phyloP scores from a whole-genome alignment of 2,797 vertebrate species.

The Gephyroberyx darwinii region DNA sequence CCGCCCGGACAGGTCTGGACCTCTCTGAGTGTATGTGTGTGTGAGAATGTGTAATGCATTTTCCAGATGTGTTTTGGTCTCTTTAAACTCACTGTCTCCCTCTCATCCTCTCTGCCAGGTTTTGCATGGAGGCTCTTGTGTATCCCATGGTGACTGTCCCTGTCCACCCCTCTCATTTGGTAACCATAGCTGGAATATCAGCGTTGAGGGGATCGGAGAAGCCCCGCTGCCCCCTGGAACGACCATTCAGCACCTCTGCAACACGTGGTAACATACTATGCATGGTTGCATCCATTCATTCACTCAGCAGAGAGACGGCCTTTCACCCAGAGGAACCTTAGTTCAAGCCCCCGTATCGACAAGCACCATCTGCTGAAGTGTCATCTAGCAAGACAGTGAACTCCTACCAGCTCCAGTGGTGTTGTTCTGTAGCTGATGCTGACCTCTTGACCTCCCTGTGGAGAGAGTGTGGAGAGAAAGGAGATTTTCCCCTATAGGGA shows the following conservation, averaged over 20 bases:
- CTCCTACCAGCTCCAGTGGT: too few relatives aligned
- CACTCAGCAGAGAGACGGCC: too few relatives aligned
- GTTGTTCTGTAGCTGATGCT: background rate
- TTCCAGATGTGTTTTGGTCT: background rate
- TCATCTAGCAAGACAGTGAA: too few relatives aligned
- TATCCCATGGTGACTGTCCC: slow-evolving; percentile 77
- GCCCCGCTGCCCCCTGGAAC: slow-evolving; percentile 76
- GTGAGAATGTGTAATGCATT: background rate
- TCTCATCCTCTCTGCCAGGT: slow-evolving; percentile 72
- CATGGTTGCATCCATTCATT: background rate
- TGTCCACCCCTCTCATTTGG: slow-evolving; percentile 74
- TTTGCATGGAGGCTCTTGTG: slow-evolving; percentile 78
- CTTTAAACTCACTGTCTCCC: background rate
- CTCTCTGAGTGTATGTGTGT: background rate
- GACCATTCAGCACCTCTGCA: slow-evolving; percentile 80
- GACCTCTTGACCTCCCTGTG: background rate
- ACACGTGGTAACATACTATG: slow-evolving; percentile 80
- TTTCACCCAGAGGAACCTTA: too few relatives aligned
- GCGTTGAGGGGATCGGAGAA: slow-evolving; percentile 59
- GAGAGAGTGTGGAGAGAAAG: too few relatives aligned
- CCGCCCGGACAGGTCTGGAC: slow-evolving; percentile 80
- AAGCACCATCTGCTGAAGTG: too few relatives aligned
- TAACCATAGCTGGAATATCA: slow-evolving; percentile 68
- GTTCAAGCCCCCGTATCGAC: too few relatives aligned
- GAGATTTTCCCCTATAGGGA: too few relatives aligned